phyloP scores from a whole-genome alignment of 2,113 vertebrate species.

The Pogona vitticeps region DNA sequence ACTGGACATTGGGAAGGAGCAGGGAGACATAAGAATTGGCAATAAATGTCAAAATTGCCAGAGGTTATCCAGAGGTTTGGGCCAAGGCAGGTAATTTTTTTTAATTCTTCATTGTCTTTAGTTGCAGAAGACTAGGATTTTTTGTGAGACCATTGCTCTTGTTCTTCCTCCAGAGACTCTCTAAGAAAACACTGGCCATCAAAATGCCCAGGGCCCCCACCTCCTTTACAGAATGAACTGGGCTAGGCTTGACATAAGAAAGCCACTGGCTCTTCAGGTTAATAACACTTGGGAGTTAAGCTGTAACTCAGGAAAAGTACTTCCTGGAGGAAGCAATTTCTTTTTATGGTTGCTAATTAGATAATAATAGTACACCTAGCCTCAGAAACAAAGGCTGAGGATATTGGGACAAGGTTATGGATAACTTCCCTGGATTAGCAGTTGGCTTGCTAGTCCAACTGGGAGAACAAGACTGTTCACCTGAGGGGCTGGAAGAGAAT shows the following conservation, averaged over 20 bases:
- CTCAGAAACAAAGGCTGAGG: conserved; percentile 63
- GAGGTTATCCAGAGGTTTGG: background rate
- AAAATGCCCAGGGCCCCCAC: conserved; percentile 14
- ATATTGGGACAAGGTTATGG: conserved; percentile 26
- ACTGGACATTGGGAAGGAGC: conserved; percentile 9
- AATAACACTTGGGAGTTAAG: conserved; percentile 48
- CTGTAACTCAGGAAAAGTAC: conserved; percentile 11
- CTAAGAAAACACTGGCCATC: conserved; percentile 27
- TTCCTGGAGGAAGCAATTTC: conserved; percentile 72
- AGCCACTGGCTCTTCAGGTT: conserved; percentile 64
- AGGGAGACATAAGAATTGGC: background rate
- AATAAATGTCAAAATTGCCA: background rate
- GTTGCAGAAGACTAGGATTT: conserved; percentile 15
- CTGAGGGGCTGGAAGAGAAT: background rate
- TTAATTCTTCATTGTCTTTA: background rate
- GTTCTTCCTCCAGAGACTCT: background rate
- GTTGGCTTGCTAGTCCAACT: background rate
- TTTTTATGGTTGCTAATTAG: conserved; percentile 64
- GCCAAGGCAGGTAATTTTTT: background rate
- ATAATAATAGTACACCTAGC: conserved; percentile 62
- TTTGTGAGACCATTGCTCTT: background rate
- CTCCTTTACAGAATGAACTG: conserved; percentile 53
- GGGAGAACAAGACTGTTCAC: conserved; percentile 33
- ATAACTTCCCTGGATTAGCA: conserved; percentile 20
- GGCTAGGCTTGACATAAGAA: conserved; percentile 51